Percentiles rank a stretch among this genome's conserved stretches.
Conservation (phyloP, 1,140 invertebrate genomes). For the Antheraea mylitta region DNA sequence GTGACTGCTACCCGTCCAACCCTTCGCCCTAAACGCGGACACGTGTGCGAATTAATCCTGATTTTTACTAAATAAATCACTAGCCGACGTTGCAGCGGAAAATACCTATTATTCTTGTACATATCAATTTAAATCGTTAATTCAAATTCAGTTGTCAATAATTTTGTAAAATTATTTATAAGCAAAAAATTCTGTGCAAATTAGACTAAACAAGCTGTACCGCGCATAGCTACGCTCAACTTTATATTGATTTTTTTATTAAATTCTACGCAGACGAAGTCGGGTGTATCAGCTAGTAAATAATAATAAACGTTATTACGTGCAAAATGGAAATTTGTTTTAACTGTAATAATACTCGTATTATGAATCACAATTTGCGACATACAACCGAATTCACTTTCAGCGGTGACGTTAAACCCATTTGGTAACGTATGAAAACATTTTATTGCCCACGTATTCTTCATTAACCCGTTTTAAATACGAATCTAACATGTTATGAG, state of each 20-base stretch:
- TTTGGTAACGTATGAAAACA: conserved; percentile 32
- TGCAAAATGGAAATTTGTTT: conserved; percentile 9
- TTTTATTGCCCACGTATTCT: conserved; percentile 45
- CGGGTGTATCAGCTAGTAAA: not conserved
- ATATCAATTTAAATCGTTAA: not conserved
- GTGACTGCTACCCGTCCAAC: conserved; percentile 61
- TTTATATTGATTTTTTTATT: no score
- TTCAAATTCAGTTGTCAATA: conserved; percentile 5
- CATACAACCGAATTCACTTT: conserved; percentile 53
- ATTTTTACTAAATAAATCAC: conserved; percentile 62
- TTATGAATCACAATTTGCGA: conserved; percentile 38
- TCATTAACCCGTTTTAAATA: conserved; percentile 49
- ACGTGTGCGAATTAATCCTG: conserved; percentile 71
- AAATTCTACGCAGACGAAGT: no score
- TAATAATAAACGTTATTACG: not conserved
- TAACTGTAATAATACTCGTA: not conserved
- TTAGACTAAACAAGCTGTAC: no score
- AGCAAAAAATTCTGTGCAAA: no score
- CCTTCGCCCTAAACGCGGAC: conserved; percentile 67
- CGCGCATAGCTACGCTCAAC: no score
- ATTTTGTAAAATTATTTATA: no score
- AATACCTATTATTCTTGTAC: not conserved
- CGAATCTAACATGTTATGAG: conserved; percentile 40
- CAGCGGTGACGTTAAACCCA: conserved; percentile 22
- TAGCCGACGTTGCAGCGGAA: conserved; percentile 11